Base-by-base conservation (phyloP, 2,113 vertebrate species). In the Morone saxatilis region DNA sequence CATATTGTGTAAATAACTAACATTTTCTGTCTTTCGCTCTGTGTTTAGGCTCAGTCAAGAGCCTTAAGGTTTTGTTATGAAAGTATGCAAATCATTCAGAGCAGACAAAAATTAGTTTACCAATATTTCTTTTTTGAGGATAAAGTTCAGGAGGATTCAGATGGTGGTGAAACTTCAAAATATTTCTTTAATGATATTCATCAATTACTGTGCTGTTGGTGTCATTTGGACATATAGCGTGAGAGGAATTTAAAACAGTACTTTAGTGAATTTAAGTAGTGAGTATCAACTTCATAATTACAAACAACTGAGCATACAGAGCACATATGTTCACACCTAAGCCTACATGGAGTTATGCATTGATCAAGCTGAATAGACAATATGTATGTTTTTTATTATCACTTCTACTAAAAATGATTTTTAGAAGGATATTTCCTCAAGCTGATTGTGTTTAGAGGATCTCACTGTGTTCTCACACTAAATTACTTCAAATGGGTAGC, bases 201-300 rank as follows among this genome's bases (percentile, higher is more conserved):
- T 60, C 41, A 61, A 48, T 25, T 51, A 17, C 7, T 22, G 54
- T 51, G 54, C 65, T 59, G 14, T 47, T 14, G n/a, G 14, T 71
- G 48, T 25, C n/a, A 70, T 40, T 60, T 78, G 54, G 20, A 70
- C 36, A 17, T 17, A 51, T 13, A 36, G 76, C 31, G 76, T 61
- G 57, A 45, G 67, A 79, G 67, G 56, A 79, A 79, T 62, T 41
- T n/a, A 20, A 31, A 7, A 31, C 40, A 31, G 14, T 20, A 31
- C n/a, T 56, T 4, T 4, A 14, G 36, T 66, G 40, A 67, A 45
- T 36, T 53, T 38, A 48, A 10, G 25, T 31, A 65, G 12, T 12
- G 0, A 22, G 9, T 10, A 2, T 41, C n/a, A 31, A 17, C 11
- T 25, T 2, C 25, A 17, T 22, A 16, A 67, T 67, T 63, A 48